Evolutionary conservation across 2,888 invertebrate species (phyloP), one percentile per base, ranked within the genome.

Genomic region (Heterodera filipjevi): DNA sequence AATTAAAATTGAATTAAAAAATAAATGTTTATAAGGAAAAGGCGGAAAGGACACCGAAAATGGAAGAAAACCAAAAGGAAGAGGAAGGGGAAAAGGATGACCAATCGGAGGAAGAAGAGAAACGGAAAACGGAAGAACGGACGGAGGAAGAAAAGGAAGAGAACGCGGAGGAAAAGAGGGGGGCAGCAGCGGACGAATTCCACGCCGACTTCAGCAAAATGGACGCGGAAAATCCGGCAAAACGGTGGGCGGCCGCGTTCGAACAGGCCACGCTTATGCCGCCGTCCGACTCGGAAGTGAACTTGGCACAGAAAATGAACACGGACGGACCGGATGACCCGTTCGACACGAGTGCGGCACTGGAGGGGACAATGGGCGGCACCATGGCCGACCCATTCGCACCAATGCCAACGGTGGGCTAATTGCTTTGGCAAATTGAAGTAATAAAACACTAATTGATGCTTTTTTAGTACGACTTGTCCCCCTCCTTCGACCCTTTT

Each of bases 261-360:
- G 68, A 14, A 66, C 66, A 27, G 66, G 75, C 75, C 10, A 27
- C 86, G 5, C 83, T 82, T 16, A 78, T 88, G 39, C 87, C 87
- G 10, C 83, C 86, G 0, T 87, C 87, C 66, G 88, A 88, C 68
- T 85, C 85, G 39, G 88, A 86, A 33, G 87, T 88, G 81, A 68
- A 53, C 59, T 53, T 71, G 80, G 79, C 71, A 33, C 71, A 71
- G 49, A 80, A 46, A 27, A 27, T 71, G 27, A 77, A 77, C 59
- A 66, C 30, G 33, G 53, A 32, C 35, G 80, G 70, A 14, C 39
- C 35, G 33, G 22, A 14, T 0, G 74, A 39, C 39, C 59, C 53
- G 30, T 78, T 68, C 64, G 79, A 78, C 46, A 39, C 70, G 27
- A 32, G 39, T 22, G 77, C 64, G 14, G 71, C 32, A 8, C 71